Conservation (phyloP, 2,113 vertebrate species). For the Plotosus lineatus region DNA sequence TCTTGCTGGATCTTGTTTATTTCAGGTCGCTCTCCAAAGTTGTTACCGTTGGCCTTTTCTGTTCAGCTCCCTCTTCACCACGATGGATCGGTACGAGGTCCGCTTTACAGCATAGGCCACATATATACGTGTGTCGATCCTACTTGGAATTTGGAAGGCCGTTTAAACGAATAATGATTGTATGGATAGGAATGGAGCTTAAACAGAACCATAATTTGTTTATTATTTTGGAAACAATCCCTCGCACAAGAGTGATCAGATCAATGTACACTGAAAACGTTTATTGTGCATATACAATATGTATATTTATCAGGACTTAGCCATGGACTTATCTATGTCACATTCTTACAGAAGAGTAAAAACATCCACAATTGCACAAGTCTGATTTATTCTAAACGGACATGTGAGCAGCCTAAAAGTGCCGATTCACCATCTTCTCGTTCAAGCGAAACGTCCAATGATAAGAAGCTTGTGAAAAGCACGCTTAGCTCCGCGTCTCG, state of each 20-base stretch:
- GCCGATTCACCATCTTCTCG: constrained; percentile 6
- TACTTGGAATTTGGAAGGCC: too few relatives aligned
- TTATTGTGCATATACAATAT: constrained; percentile 65
- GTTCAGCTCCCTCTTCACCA: too few relatives aligned
- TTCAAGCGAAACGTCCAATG: constrained; percentile 35
- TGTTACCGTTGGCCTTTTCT: too few relatives aligned
- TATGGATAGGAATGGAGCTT: too few relatives aligned
- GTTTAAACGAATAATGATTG: too few relatives aligned
- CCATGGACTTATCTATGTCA: constrained; percentile 57
- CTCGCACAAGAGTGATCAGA: neutral
- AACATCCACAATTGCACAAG: constrained; percentile 59
- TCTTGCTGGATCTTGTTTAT: too few relatives aligned
- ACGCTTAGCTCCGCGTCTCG: neutral
- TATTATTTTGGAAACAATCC: too few relatives aligned
- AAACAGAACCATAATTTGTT: too few relatives aligned
- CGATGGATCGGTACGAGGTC: too few relatives aligned
- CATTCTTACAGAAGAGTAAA: constrained; percentile 59
- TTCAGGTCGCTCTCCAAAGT: too few relatives aligned
- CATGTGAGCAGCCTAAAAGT: constrained; percentile 30
- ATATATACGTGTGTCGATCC: too few relatives aligned
- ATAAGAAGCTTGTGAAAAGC: constrained; percentile 34
- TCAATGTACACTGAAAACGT: constrained; percentile 43
- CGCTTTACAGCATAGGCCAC: too few relatives aligned
- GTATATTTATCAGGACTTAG: constrained; percentile 49
- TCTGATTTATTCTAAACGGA: constrained; percentile 55